Conservation (phyloP, 1,140 invertebrate species). For the Leptinotarsa undecemlineata region DNA sequence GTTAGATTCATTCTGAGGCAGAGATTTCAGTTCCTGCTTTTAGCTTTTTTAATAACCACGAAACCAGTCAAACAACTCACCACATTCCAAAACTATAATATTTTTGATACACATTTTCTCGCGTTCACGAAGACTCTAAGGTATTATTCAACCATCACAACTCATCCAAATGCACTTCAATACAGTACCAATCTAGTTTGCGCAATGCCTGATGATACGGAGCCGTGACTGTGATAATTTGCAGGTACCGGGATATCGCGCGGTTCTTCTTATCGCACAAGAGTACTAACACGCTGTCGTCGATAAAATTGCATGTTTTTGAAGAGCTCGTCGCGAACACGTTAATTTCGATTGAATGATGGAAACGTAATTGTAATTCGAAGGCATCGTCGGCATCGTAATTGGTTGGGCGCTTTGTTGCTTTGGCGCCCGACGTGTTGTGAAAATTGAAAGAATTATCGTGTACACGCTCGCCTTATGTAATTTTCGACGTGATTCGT, state of each 20-base stretch:
- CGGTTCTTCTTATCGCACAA: not conserved
- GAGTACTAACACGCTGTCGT: not conserved
- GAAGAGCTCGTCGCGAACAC: not conserved
- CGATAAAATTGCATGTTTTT: constrained; percentile 17
- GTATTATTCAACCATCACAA: too few species aligned
- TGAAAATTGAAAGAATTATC: not conserved
- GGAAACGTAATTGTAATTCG: not conserved
- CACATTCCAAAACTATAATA: too few species aligned
- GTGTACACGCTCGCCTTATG: not conserved
- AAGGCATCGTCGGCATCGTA: not conserved
- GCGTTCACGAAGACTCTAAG: too few species aligned
- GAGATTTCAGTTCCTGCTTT: too few species aligned
- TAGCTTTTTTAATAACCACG: too few species aligned
- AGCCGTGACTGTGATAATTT: not conserved
- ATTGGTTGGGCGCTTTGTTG: not conserved
- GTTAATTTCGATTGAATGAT: not conserved
- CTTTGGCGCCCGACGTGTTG: not conserved
- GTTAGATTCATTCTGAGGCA: too few species aligned
- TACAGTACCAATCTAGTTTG: not conserved
- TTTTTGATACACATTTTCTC: too few species aligned
- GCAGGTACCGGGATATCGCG: not conserved
- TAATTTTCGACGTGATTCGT: not conserved
- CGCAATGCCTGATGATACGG: not conserved
- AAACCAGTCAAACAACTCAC: too few species aligned
- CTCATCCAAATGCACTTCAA: too few species aligned